phyloP scores from a whole-genome alignment of 2,797 vertebrate genomes.

The Phoeniculus purpureus region DNA sequence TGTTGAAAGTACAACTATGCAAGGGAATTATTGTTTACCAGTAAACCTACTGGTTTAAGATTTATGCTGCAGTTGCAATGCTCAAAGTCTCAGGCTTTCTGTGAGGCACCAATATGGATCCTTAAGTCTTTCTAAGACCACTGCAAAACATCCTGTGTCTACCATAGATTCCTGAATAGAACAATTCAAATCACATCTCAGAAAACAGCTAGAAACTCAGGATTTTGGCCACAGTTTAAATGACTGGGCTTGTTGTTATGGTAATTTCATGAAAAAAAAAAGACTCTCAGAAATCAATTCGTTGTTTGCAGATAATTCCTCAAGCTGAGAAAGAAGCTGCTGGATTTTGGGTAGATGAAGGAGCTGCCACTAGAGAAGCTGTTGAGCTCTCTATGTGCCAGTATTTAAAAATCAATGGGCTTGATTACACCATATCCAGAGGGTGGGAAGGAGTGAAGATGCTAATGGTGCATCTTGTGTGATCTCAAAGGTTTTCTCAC shows the following conservation, averaged over 20 bases:
- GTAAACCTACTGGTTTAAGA: not conserved
- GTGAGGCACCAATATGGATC: not conserved
- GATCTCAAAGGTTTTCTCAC: not conserved
- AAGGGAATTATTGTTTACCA: not conserved
- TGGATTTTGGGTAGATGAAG: not conserved
- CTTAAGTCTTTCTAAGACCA: not conserved
- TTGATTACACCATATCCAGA: not conserved
- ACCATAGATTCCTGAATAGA: not conserved
- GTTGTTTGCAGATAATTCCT: not conserved
- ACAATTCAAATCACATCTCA: not conserved
- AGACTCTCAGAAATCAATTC: constrained; percentile 23
- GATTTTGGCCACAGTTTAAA: not conserved
- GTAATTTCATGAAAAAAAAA: constrained; percentile 3
- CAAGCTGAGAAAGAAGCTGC: not conserved
- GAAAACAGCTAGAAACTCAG: constrained; percentile 15
- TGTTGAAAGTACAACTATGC: not conserved
- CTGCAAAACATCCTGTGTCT: not conserved
- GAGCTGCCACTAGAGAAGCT: not conserved
- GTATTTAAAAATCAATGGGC: not conserved
- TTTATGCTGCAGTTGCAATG: not conserved
- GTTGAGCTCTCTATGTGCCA: not conserved
- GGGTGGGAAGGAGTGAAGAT: not conserved
- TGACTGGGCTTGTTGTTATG: constrained; percentile 23
- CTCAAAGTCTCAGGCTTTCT: not conserved
- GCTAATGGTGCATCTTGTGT: not conserved